Evolutionary conservation across 1,140 invertebrate genomes (phyloP), one percentile per base, ranked within the genome.

Genomic region (Telenomus remus): DNA sequence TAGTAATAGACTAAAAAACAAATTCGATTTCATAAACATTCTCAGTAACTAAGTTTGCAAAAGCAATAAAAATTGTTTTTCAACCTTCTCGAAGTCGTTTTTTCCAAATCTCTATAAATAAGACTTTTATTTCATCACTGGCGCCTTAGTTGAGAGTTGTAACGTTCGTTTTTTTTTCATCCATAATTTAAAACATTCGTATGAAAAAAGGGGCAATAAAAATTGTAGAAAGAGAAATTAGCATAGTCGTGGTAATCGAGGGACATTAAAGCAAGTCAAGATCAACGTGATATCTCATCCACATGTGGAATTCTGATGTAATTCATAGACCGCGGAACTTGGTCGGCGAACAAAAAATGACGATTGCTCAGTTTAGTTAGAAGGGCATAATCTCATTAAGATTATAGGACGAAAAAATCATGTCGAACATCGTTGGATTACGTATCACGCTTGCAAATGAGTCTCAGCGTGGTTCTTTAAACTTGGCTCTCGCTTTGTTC

Each of bases 201-300:
- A 27, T 27, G 19, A 27, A 27, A 27, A 3, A 6, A 27, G 19
- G n/a, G 19, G 19, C 6, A 27, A 27, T 27, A 27, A 27, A 27
- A 27, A 27, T 27, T 10, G 16, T 5, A 50, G 10, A 47, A 34
- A 65, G 11, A 12, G 12, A 27, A 51, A 59, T 57, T 48, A 44
- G 43, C 65, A 68, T 59, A 48, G 54, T 69, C 44, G 19, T 19
- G 15, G 12, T 59, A 68, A 68, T 59, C 42, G 48, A 27, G 19
- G 5, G 39, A 34, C 35, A 50, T 63, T 50, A 37, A 47, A 51
- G 57, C 46, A 46, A 33, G 15, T 46, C 12, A 12, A 57, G 44
- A 44, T 49, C 59, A 57, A 63, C 57, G 59, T 64, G 69, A 64
- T 59, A 64, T 53, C 55, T 72, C 44, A 72, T 65, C 65, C 69